Conservation (phyloP, 2,888 invertebrate species). For the Drosophila macrothrix region DNA sequence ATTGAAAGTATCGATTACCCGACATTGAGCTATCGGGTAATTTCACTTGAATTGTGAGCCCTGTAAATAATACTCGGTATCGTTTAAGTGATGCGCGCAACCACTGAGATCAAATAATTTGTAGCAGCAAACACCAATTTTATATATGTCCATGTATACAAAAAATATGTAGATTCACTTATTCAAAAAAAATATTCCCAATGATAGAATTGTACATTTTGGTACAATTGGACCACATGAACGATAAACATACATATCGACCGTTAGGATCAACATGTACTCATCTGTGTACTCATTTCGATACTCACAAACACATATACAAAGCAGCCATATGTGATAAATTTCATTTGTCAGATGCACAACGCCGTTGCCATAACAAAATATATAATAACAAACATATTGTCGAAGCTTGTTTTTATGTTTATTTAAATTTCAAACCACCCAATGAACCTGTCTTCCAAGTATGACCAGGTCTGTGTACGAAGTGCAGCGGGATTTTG, state of each 20-base stretch:
- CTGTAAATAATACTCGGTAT: slow-evolving; percentile 23
- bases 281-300: slow-evolving; percentile 9
- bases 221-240: neutral
- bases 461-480: slow-evolving; percentile 62
- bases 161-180: neutral
- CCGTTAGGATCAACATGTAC: neutral
- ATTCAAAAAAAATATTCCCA: neutral
- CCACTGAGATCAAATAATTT: neutral
- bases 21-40: slow-evolving; percentile 8
- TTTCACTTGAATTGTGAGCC: neutral
- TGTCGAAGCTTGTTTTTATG: slow-evolving; percentile 1
- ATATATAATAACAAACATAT: slow-evolving; percentile 10
- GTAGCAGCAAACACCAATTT: neutral
- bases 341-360: neutral
- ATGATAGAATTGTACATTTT: neutral
- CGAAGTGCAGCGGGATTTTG: slow-evolving; percentile 79
- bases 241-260: neutral
- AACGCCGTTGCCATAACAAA: slow-evolving; percentile 23
- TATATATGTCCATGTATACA: neutral
- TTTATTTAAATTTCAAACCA: slow-evolving; percentile 4
- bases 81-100: slow-evolving; percentile 6
- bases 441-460: slow-evolving; percentile 5
- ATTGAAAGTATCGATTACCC: slow-evolving; percentile 20
- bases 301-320: neutral
- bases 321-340: neutral